These are phyloP conservation scores for Augochlora pura DNA, from an alignment of 1,140 invertebrate species.

Conservation along the genomic window DNA sequence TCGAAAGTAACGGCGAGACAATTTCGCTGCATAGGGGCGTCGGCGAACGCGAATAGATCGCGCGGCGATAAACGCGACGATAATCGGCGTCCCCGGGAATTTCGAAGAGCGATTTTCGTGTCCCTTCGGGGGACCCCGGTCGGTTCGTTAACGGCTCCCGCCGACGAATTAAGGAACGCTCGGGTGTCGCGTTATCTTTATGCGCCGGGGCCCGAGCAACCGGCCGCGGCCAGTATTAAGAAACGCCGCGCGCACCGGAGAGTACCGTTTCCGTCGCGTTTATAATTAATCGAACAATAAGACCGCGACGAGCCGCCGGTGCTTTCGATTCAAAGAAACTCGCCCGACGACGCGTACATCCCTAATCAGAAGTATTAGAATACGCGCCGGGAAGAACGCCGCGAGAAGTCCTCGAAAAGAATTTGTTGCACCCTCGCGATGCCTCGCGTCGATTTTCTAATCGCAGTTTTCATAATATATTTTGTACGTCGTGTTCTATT, in stretches of 20 bases:
- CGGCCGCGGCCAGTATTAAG: conserved; percentile 5
- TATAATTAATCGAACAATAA: conserved; percentile 25
- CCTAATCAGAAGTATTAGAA: no score
- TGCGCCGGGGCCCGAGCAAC: conserved; percentile 4
- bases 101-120: conserved; percentile 52
- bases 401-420: no score
- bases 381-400: no score
- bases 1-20: no score
- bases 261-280: background rate
- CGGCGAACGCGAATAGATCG: conserved; percentile 54
- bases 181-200: conserved; percentile 47
- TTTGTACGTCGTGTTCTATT: no score
- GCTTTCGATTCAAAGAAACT: background rate
- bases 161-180: conserved; percentile 58
- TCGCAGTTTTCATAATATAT: no score
- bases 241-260: background rate
- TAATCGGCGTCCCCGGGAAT: conserved; percentile 53
- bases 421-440: no score
- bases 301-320: background rate
- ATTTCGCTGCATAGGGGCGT: no score
- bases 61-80: conserved; percentile 50
- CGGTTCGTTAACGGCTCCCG: conserved; percentile 41
- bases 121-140: background rate
- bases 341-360: background rate
- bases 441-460: no score